Percentiles rank a stretch among this genome's conserved stretches.
Conservation (phyloP, 1,140 invertebrate species). For the Lepeophtheirus salmonis region DNA sequence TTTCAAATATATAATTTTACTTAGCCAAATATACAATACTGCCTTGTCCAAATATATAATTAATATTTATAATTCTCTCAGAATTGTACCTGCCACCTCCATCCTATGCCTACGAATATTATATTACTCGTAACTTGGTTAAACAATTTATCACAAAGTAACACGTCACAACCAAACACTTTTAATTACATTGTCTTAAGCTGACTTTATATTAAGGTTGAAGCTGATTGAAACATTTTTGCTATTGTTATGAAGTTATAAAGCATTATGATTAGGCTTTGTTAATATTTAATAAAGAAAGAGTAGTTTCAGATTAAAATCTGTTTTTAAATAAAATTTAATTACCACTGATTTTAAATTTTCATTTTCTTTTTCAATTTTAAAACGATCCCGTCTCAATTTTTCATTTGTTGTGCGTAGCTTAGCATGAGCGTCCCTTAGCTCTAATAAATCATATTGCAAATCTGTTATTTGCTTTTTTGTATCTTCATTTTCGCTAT, state of each 20-base stretch:
- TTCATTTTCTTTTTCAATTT: constrained; percentile 23
- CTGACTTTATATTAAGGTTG: background rate
- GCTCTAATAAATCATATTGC: constrained; percentile 64
- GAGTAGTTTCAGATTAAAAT: constrained; percentile 7
- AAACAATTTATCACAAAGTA: too few relatives aligned
- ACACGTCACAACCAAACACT: background rate
- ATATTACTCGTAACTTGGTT: too few relatives aligned
- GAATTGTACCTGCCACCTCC: too few relatives aligned
- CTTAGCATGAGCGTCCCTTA: constrained; percentile 74
- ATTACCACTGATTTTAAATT: constrained; percentile 10
- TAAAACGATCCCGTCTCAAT: constrained; percentile 60
- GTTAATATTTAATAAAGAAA: too few relatives aligned
- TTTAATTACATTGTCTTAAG: background rate
- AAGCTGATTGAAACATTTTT: too few relatives aligned
- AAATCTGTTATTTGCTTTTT: constrained; percentile 58
- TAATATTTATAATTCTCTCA: too few relatives aligned
- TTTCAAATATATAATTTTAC: too few relatives aligned
- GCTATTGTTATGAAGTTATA: too few relatives aligned
- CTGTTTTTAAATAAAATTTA: background rate
- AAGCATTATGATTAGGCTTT: too few relatives aligned
- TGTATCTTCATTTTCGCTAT: constrained; percentile 72
- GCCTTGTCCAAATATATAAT: too few relatives aligned
- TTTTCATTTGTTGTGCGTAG: constrained; percentile 77
- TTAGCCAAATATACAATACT: too few relatives aligned
- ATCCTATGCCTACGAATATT: too few relatives aligned